A percentile compares a stretch with the other conserved stretches of the same genome.
Evolutionary conservation across 2,888 invertebrate species (phyloP).

Genomic region (Caenorhabditis macrosperma): DNA sequence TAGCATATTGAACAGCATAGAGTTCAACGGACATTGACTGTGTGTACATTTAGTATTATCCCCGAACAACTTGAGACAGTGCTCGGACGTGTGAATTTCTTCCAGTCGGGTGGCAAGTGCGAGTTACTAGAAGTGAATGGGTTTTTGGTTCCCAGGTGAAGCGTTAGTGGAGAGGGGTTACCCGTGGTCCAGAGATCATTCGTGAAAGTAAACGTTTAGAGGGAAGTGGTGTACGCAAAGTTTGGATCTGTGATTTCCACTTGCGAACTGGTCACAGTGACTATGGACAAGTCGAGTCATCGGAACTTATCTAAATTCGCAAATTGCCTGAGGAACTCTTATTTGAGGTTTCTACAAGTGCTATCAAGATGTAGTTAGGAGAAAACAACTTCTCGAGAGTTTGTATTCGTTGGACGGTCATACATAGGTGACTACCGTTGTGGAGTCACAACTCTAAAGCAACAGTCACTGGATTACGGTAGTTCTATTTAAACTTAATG

Average conservation of each 20-base stretch:
- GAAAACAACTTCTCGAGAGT: too few relatives aligned
- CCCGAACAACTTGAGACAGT: constrained; percentile 10
- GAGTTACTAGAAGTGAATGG: not conserved
- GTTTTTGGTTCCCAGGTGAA: not conserved
- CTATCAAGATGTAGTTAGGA: too few relatives aligned
- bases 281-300: not conserved
- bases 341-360: too few relatives aligned
- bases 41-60: not conserved
- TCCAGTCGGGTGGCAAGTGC: constrained; percentile 19
- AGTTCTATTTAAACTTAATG: too few relatives aligned
- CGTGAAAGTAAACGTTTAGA: not conserved
- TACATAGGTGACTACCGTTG: too few relatives aligned
- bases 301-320: not conserved
- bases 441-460: too few relatives aligned
- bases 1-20: not conserved
- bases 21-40: not conserved
- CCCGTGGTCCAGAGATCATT: not conserved
- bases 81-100: not conserved
- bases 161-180: not conserved
- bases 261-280: not conserved
- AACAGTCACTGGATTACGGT: too few relatives aligned
- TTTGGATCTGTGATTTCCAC: not conserved
- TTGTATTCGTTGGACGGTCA: too few relatives aligned
- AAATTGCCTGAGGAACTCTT: too few relatives aligned
- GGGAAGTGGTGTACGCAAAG: not conserved